Percentiles rank a stretch among this genome's conserved stretches.
Evolutionary conservation across 2,888 invertebrate species (phyloP).

Genomic region (Phortica magna): DNA sequence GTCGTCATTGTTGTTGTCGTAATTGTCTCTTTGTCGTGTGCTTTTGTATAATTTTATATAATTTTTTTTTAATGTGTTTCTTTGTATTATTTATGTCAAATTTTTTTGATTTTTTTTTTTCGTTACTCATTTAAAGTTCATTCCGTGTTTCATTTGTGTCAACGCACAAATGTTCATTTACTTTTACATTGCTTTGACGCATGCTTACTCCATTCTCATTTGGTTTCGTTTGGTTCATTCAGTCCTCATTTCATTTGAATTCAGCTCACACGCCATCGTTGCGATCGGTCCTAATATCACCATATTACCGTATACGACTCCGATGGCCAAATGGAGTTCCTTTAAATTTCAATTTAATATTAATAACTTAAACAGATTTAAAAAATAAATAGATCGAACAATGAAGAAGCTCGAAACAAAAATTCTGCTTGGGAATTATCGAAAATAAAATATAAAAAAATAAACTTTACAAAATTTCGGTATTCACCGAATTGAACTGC

Average conservation of each 20-base stretch:
- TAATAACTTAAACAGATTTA: constrained; percentile 24
- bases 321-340: background rate
- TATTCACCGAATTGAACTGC: background rate
- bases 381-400: constrained; percentile 28
- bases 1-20: constrained; percentile 33
- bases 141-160: constrained; percentile 11
- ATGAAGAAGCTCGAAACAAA: constrained; percentile 19
- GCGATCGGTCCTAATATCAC: constrained; percentile 46
- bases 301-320: constrained; percentile 46
- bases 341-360: constrained; percentile 34
- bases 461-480: background rate
- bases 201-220: constrained; percentile 8
- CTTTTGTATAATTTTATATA: background rate
- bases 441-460: constrained; percentile 12
- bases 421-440: constrained; percentile 70
- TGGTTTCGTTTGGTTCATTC: constrained; percentile 36
- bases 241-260: constrained; percentile 20
- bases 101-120: background rate
- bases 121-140: background rate
- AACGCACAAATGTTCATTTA: background rate
- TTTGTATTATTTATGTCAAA: background rate
- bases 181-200: background rate
- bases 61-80: background rate
- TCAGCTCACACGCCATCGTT: constrained; percentile 8
- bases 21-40: constrained; percentile 1